These are phyloP conservation scores for Carassius gibelio DNA, from an alignment of 2,113 vertebrate species.

Conservation along the genomic window DNA sequence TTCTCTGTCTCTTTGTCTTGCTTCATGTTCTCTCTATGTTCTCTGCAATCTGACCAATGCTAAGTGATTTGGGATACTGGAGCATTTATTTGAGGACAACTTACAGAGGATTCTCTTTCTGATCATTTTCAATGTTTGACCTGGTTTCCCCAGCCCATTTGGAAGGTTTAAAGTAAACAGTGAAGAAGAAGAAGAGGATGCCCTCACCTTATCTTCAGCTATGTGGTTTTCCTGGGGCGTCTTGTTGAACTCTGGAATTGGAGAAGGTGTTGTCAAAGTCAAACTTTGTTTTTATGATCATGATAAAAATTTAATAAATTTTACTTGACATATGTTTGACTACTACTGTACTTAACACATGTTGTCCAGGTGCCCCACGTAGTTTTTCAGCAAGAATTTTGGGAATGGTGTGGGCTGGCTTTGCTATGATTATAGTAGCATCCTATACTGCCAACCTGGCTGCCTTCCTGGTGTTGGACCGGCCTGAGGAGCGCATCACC, in stretches of 20 bases:
- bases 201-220: constrained; percentile 95
- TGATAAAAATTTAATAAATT: background rate
- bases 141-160: constrained; percentile 83
- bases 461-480: constrained; percentile 98
- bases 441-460: constrained; percentile 99
- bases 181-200: constrained; percentile 98
- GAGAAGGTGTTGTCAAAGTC: constrained; percentile 83
- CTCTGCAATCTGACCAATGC: background rate
- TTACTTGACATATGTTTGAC: constrained; percentile 10
- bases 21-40: constrained; percentile 37
- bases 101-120: constrained; percentile 59
- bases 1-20: constrained; percentile 43
- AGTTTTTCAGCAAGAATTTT: constrained; percentile 98
- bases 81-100: constrained; percentile 56
- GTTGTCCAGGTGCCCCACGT: constrained; percentile 86
- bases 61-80: constrained; percentile 24
- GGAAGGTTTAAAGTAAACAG: constrained; percentile 99
- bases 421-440: constrained; percentile 99
- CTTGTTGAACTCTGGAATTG: constrained; percentile 96
- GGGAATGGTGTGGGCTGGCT: constrained; percentile 99
- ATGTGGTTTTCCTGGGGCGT: constrained; percentile 99
- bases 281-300: constrained; percentile 8
- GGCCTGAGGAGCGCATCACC: constrained; percentile 97
- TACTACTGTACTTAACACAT: background rate
- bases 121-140: constrained; percentile 58